phyloP scores from a whole-genome alignment of 2,888 invertebrate genomes.

The Yponomeuta cagnagella region DNA sequence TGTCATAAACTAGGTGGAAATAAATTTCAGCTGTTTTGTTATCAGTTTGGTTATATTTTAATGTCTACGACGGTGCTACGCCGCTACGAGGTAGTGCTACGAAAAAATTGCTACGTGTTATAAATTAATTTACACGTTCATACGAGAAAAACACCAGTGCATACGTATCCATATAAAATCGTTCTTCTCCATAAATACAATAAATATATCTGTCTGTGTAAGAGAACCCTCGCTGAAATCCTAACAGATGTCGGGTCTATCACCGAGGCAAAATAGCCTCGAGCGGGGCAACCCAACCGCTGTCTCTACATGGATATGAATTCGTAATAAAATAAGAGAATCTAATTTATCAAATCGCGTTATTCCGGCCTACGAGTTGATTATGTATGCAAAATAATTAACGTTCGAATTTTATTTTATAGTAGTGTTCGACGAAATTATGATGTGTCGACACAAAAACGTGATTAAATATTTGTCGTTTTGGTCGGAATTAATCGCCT shows the following conservation, averaged over 20 bases:
- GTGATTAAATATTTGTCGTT: conserved; percentile 1
- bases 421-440: neutral
- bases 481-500: neutral
- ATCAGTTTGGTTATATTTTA: neutral
- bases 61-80: conserved; percentile 6
- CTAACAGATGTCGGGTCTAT: conserved; percentile 3
- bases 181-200: neutral
- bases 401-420: neutral
- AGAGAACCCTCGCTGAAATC: neutral
- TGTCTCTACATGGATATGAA: conserved; percentile 2
- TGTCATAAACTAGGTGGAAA: neutral
- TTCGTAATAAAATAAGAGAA: neutral
- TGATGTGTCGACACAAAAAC: neutral
- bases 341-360: neutral
- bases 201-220: neutral
- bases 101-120: neutral
- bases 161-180: no score
- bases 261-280: conserved; percentile 5
- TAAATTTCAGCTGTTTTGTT: neutral
- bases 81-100: conserved; percentile 2
- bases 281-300: neutral
- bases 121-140: neutral
- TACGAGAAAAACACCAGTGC: no score
- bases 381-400: neutral
- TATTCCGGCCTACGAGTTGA: neutral